Evolutionary conservation across 64 coral and sea anemone species (phyloP).

Genomic region (Orbicella faveolata): DNA sequence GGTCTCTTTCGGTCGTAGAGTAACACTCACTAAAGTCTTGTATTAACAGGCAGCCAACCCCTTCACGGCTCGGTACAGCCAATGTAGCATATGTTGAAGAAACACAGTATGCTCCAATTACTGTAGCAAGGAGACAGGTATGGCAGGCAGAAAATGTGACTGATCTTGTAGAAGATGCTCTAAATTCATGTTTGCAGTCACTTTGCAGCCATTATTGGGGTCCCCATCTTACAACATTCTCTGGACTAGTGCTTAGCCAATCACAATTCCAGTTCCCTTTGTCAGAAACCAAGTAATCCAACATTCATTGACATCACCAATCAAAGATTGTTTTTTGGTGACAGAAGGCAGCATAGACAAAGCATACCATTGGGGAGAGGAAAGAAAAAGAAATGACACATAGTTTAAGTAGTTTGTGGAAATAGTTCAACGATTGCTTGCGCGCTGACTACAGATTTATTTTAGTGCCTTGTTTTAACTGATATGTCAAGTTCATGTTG

Average conservation of each 20-base stretch:
- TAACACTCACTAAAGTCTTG: neutral
- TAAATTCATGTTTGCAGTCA: neutral
- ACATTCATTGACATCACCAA: neutral
- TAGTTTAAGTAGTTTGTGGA: too few relatives aligned
- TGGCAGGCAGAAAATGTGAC: neutral
- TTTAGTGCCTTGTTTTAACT: too few relatives aligned
- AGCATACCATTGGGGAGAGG: too few relatives aligned
- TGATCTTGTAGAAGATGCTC: neutral
- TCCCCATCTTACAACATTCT: too few relatives aligned
- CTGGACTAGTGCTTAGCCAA: too few relatives aligned
- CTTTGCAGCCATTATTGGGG: neutral
- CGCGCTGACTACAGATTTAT: too few relatives aligned
- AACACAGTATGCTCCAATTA: constrained; percentile 26
- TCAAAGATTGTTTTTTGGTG: neutral
- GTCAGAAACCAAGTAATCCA: neutral
- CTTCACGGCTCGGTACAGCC: constrained; percentile 20
- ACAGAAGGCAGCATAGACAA: too few relatives aligned
- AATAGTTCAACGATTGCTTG: too few relatives aligned
- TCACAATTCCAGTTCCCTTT: neutral
- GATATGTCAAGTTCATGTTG: too few relatives aligned
- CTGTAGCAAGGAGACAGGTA: constrained; percentile 13
- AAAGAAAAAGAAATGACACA: too few relatives aligned
- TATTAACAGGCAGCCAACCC: constrained; percentile 29
- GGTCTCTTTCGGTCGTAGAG: too few relatives aligned
- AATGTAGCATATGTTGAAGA: constrained; percentile 36